Percentiles rank a stretch among this genome's conserved stretches.
phyloP scores from a whole-genome alignment of 1,140 invertebrate genomes.

The Dendrolimus kikuchii region DNA sequence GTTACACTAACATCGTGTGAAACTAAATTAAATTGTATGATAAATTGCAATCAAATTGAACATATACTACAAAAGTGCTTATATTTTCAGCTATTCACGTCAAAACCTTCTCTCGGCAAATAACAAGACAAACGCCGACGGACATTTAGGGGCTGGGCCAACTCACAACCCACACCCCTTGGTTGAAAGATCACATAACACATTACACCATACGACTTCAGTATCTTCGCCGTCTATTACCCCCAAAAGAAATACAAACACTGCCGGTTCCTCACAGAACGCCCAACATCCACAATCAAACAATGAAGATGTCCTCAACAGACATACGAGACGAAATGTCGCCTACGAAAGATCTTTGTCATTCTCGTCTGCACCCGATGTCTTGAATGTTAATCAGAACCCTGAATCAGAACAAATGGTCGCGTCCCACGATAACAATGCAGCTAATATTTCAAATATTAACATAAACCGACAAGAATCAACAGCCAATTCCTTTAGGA shows the following conservation, averaged over 20 bases:
- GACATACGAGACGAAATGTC: slow-evolving; percentile 38
- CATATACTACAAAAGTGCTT: slow-evolving; percentile 5
- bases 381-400: slow-evolving; percentile 70
- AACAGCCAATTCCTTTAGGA: slow-evolving; percentile 35
- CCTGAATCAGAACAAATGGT: slow-evolving; percentile 22
- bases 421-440: slow-evolving; percentile 17
- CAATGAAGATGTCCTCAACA: slow-evolving; percentile 23
- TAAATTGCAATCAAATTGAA: neutral
- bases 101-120: slow-evolving; percentile 87
- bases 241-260: slow-evolving; percentile 55
- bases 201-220: slow-evolving; percentile 47
- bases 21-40: neutral
- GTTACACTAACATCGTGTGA: slow-evolving; percentile 1
- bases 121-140: slow-evolving; percentile 77
- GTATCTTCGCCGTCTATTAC: slow-evolving; percentile 47
- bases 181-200: slow-evolving; percentile 65
- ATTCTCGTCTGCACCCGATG: slow-evolving; percentile 68
- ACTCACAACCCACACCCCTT: slow-evolving; percentile 57
- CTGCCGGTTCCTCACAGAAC: slow-evolving; percentile 24
- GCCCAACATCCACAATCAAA: slow-evolving; percentile 29
- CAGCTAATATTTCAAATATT: slow-evolving; percentile 25
- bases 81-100: slow-evolving; percentile 82
- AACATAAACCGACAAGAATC: slow-evolving; percentile 46
- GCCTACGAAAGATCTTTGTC: slow-evolving; percentile 52
- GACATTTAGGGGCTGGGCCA: slow-evolving; percentile 34